Base-by-base conservation (phyloP, 2,888 invertebrate genomes). In the Eupithecia insigniata region DNA sequence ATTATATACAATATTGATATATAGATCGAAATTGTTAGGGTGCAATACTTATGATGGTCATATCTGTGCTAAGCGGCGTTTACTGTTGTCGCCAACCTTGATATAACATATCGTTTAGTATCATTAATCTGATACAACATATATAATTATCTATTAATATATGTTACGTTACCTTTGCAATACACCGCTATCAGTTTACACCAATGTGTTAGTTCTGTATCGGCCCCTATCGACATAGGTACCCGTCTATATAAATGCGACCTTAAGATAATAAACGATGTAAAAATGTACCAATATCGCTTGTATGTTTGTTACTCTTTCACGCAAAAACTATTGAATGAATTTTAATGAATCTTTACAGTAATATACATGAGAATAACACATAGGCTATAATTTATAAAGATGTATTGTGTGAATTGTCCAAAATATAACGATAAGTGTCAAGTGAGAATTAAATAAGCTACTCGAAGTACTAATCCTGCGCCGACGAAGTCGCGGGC, bases 141-240 rank as follows among this genome's bases (percentile, higher is more conserved):
- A 89, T 88, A 89, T 92, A 84, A 87, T 87, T 86, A 93, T 93
- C 92, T 87, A 87, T 90, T 89, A 90, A 91, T 89, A 86, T 91
- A 85, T 93, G 93, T 93, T 92, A 87, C 89, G 85, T 85, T 83
- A 84, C 89, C 90, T 92, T 93, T 90, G 85, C 86, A 85, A 84
- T 85, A 85, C 82, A 86, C 93, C 93, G 93, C 93, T 94, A 93
- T 94, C 93, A 84, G 84, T 83, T 85, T 85, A 89, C 88, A 89
- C 85, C 87, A 85, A 86, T 85, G 82, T 84, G 87, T 87, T 85
- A 83, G 87, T 87, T 85, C 86, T 87, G 82, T 85, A 87, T 85
- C 86, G 83, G 85, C 84, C 85, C 82, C 81, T 89, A 89, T 89
- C 87, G 87, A 87, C 86, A 83, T 82, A 83, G 12, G 55, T 58